These are phyloP conservation scores for Trissonchulus latispiculum DNA, from an alignment of 2,888 invertebrate species.

Conservation along the genomic window DNA sequence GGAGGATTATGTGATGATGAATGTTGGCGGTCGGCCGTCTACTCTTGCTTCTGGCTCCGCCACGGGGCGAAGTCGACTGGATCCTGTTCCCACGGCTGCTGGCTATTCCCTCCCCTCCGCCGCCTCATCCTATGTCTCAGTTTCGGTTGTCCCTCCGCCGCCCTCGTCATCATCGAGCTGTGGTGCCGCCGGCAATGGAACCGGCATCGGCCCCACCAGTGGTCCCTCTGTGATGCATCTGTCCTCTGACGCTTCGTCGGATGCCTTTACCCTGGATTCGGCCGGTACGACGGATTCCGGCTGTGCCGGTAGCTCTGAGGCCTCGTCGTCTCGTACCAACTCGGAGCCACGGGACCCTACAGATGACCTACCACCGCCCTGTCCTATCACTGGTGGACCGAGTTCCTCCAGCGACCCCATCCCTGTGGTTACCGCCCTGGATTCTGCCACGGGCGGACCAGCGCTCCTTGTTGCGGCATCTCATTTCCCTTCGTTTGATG, in stretches of 20 bases:
- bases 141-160: background rate
- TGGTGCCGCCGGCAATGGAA: background rate
- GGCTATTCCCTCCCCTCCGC: background rate
- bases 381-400: too few relatives aligned
- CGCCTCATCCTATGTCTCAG: background rate
- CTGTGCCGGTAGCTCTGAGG: background rate
- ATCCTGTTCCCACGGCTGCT: background rate
- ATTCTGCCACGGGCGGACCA: too few relatives aligned
- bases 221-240: background rate
- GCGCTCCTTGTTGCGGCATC: too few relatives aligned
- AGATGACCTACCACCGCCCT: too few relatives aligned
- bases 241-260: background rate
- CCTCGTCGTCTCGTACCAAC: background rate
- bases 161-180: too few relatives aligned
- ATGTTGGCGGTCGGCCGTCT: too few relatives aligned
- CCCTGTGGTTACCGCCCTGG: too few relatives aligned
- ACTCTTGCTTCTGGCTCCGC: too few relatives aligned
- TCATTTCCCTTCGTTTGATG: too few relatives aligned
- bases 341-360: background rate
- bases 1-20: background rate
- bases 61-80: background rate
- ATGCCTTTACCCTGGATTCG: background rate
- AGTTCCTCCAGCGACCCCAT: too few relatives aligned
- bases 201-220: background rate
- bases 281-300: background rate